Percentiles rank a stretch among this genome's conserved stretches.
phyloP scores from a whole-genome alignment of 2,113 vertebrate genomes.

The Ammodytes dubius region DNA sequence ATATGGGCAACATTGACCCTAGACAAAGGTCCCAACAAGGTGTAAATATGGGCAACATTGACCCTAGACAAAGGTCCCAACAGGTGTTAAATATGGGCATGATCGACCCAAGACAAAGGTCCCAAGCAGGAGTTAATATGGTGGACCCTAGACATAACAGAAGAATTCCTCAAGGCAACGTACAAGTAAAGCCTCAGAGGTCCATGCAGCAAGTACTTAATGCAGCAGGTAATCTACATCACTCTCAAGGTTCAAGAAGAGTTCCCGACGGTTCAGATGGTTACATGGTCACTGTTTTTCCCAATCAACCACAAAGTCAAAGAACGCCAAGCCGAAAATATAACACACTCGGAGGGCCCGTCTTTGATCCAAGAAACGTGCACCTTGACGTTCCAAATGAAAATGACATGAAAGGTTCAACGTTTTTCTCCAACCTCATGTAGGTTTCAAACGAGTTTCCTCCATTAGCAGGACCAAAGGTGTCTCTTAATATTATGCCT shows the following conservation, averaged over 20 bases:
- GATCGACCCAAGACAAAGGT: constrained; percentile 10
- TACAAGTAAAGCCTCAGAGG: neutral
- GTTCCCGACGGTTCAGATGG: constrained; percentile 20
- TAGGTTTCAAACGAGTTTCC: constrained; percentile 40
- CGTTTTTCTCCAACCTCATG: constrained; percentile 73
- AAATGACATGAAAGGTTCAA: constrained; percentile 68
- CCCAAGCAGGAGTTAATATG: neutral
- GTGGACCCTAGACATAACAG: constrained; percentile 23
- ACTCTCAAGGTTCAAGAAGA: constrained; percentile 18
- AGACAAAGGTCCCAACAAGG: neutral
- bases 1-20: constrained; percentile 17
- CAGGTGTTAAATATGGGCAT: constrained; percentile 27
- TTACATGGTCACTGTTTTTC: constrained; percentile 71
- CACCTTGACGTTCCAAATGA: constrained; percentile 81
- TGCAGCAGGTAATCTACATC: neutral
- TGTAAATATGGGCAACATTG: constrained; percentile 16
- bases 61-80: neutral
- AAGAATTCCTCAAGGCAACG: constrained; percentile 1
- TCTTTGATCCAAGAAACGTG: constrained; percentile 57
- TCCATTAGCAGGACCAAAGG: neutral
- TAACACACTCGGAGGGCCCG: constrained; percentile 57
- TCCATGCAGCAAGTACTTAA: neutral
- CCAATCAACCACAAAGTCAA: constrained; percentile 47
- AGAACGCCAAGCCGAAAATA: constrained; percentile 54
- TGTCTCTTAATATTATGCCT: neutral